Base-by-base conservation (phyloP, 1,140 invertebrate species). In the Danaus plexippus region DNA sequence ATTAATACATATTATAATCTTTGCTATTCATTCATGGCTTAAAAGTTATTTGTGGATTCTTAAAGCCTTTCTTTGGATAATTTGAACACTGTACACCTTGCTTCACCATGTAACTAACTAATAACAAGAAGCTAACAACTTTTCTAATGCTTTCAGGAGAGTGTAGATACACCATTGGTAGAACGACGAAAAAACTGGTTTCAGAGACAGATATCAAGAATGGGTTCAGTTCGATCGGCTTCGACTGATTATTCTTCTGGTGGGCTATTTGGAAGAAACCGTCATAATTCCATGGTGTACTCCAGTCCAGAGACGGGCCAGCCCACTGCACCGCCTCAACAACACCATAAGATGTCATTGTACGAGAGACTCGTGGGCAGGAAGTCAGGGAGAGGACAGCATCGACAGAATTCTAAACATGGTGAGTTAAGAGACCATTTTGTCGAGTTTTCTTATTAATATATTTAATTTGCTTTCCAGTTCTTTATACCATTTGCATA, bases 171-270 rank as follows among this genome's bases (percentile, higher is more conserved):
- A 0, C 94, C 94, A 1, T 88, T 96, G 64, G 94, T 94, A 9
- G 93, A 95, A 69, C 76, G 94, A 48, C 83, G 94, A n/a, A 95
- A 95, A 76, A 95, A 94, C 78, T 96, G 94, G 94, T 92, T 96
- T 56, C 92, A 93, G 55, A 88, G 94, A 15, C 93, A 94, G 74
- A 92, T 95, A 43, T 94, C 92, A 5, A 85, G 94, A 64, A 93
- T 95, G 90, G 94, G 94, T 1, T 95, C 94, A 0, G 90, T 94
- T 11, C 88, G 94, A 4, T 95, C 94, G 15, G 93, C 94, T 0
- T 94, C 93, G 0, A 95, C 94, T 0, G 93, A 93, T 0, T 95
- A 95, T 70, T 95, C 94, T 18, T 94, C 93, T 1, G 93, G 93
- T 1, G 90, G 92, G 40, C 89, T 94, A 11, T 95, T 95, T 62